phyloP scores from a whole-genome alignment of 2,888 invertebrate genomes.

The Orthosia gothica region DNA sequence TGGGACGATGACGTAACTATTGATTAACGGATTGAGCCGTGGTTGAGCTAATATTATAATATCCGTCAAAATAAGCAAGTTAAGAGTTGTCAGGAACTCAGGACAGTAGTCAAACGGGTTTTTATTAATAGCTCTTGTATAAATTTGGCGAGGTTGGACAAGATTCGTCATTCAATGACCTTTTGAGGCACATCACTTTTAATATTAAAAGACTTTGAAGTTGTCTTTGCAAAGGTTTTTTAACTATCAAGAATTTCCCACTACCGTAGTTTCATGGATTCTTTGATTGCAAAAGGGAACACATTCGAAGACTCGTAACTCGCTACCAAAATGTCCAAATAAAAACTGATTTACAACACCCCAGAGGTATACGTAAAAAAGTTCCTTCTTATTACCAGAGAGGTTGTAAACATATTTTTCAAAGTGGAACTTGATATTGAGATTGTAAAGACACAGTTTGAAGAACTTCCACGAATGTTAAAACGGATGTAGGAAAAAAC shows the following conservation, averaged over 20 bases:
- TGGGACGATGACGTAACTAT: conserved; percentile 39
- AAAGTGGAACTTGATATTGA: conserved; percentile 17
- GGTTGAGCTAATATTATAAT: conserved; percentile 11
- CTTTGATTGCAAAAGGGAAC: conserved; percentile 32
- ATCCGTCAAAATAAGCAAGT: conserved; percentile 32
- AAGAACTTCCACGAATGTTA: conserved; percentile 7
- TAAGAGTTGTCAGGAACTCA: not conserved
- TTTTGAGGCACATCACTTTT: not conserved
- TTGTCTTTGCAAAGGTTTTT: not conserved
- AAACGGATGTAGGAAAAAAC: conserved; percentile 42
- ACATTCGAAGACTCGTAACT: conserved; percentile 37
- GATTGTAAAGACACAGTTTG: conserved; percentile 6
- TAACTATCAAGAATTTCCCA: not conserved
- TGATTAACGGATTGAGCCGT: conserved; percentile 28
- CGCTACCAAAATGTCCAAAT: conserved; percentile 59
- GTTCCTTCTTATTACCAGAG: conserved; percentile 1
- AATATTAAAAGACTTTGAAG: not conserved
- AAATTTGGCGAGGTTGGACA: not conserved
- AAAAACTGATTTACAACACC: conserved; percentile 54
- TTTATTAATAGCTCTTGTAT: conserved; percentile 2
- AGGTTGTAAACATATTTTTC: conserved; percentile 31
- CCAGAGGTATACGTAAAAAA: conserved; percentile 34
- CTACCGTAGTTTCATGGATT: conserved; percentile 15
- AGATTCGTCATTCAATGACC: conserved; percentile 27
- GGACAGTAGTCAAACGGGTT: conserved; percentile 38